Evolutionary conservation across 2,888 invertebrate genomes (phyloP), one percentile per base, ranked within the genome.

Genomic region (Hecatera dysodea): DNA sequence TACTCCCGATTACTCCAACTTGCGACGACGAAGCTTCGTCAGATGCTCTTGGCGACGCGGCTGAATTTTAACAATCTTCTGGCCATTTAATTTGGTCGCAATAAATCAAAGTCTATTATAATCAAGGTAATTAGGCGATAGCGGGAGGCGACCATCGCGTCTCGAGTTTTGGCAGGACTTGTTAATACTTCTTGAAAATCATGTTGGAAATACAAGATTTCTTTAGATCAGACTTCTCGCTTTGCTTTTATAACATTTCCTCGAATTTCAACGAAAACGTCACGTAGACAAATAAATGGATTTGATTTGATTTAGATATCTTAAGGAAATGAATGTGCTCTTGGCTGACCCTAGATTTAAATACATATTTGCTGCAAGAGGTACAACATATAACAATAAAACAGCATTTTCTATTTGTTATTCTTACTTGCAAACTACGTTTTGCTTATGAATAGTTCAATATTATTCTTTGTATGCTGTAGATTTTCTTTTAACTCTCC

Each of bases 21-120:
- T n/a, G n/a, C n/a, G n/a, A n/a, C n/a, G n/a, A 72, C 74, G 78
- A 72, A 61, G 71, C 61, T 78, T 73, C 82, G 80, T 83, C 73
- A 72, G 73, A 81, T 77, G 80, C 52, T 67, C 67, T 74, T 52
- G 46, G 29, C 29, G 63, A 67, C 62, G 53, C 66, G 67, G 48
- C 61, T 48, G 24, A 66, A 67, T 74, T 82, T 78, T 65, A 78
- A 75, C 53, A 68, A 63, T 72, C 63, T 71, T 72, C 63, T 60
- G 57, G 48, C 57, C 61, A 71, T 80, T 83, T 76, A 67, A 74
- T 76, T 72, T 72, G 24, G 70, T 63, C 60, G 62, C 53, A 64
- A 78, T 78, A 75, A 78, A 80, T 71, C 67, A 75, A 78, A 63
- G 63, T 57, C 64, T 42, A 65, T 67, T 48, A 62, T 65, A 50